phyloP scores from a whole-genome alignment of 2,113 vertebrate species.

The Zingel zingel region DNA sequence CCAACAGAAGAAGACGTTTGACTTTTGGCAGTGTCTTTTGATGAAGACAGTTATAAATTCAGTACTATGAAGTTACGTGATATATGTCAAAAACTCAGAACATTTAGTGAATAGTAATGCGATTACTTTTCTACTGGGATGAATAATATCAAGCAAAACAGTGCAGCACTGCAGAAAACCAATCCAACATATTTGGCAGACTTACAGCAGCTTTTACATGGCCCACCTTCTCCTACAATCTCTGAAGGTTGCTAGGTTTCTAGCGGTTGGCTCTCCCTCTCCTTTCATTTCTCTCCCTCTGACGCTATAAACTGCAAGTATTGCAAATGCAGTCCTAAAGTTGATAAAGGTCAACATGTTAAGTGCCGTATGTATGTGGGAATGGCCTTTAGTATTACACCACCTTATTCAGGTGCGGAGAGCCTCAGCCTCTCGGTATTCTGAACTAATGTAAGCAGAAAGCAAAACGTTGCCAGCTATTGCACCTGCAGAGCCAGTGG shows the following conservation, averaged over 20 bases:
- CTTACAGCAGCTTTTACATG: slow-evolving; percentile 22
- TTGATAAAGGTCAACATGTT: slow-evolving; percentile 73
- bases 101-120: slow-evolving; percentile 11
- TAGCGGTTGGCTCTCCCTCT: not conserved
- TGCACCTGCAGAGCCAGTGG: slow-evolving; percentile 9
- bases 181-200: slow-evolving; percentile 33
- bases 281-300: slow-evolving; percentile 21
- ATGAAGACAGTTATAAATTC: slow-evolving; percentile 22
- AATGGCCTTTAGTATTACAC: slow-evolving; percentile 51
- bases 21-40: slow-evolving; percentile 1
- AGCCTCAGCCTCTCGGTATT: slow-evolving; percentile 1
- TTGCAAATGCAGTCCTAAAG: slow-evolving; percentile 45
- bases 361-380: slow-evolving; percentile 35
- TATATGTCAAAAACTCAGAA: slow-evolving; percentile 42
- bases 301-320: slow-evolving; percentile 45
- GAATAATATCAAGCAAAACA: slow-evolving; percentile 27
- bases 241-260: slow-evolving; percentile 26
- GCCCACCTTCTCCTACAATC: slow-evolving; percentile 19
- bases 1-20: not conserved
- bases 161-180: not conserved
- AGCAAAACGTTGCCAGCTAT: slow-evolving; percentile 27
- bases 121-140: slow-evolving; percentile 17
- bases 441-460: slow-evolving; percentile 35
- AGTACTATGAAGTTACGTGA: not conserved
- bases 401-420: slow-evolving; percentile 12